Base-by-base conservation (phyloP, 2,113 vertebrate genomes). In the Grammomys surdaster region DNA sequence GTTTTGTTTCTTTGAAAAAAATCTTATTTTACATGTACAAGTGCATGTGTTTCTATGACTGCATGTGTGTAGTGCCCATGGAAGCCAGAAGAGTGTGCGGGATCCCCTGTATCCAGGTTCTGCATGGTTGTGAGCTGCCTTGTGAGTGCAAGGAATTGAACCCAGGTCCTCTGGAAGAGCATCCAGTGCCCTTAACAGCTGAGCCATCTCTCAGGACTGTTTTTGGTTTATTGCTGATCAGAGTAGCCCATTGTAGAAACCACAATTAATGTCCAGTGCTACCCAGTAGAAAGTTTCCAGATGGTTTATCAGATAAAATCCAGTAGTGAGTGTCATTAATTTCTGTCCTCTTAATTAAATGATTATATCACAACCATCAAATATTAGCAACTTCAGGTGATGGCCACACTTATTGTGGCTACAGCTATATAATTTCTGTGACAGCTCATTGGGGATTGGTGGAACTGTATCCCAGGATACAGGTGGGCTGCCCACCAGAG, bases 401-500 rank as follows among this genome's bases (percentile, higher is more conserved):
- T 31, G 54, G 28, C 4, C 28, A 36, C 56, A 58, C 40, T 56
- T 43, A 26, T 36, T 26, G 73, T 73, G 67, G 75, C n/a, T 88
- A n/a, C 28, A 19, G 12, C 20, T 36, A 73, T 80, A 31, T 9
- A 1, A 17, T 78, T 63, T 31, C 1, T 0, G 4, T 40, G 10
- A n/a, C 13, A 33, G 85, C 14, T 73, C 48, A 2, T 36, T 3
- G 14, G 24, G 14, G 16, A 24, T 2, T 9, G 31, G 2, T 4
- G 7, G 3, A 24, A 5, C 14, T 70, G 36, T 69, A 24, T 22
- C 3, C 5, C 28, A 14, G 51, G 46, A 20, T 20, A 10, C 2
- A 1, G 56, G 3, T 0, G 16, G 26, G 43, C 24, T 0, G 0
- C 43, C 63, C 19, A 2, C 13, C 0, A 1, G 22, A 2, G 46